Evolutionary conservation across 2,797 vertebrate species (phyloP).

Genomic region (Xerus rutilus): DNA sequence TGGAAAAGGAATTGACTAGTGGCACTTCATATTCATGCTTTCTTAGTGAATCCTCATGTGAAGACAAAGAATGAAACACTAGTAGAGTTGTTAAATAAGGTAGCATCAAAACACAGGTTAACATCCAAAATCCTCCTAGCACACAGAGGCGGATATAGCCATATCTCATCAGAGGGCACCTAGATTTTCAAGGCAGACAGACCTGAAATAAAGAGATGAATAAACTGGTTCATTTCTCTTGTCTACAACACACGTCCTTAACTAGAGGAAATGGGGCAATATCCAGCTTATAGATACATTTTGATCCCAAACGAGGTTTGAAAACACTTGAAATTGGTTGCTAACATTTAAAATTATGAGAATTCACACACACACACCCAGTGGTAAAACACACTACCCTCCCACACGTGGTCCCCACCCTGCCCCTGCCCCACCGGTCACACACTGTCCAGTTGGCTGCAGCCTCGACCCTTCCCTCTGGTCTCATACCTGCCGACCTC

Average conservation of each 20-base stretch:
- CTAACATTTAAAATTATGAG: conserved; percentile 15
- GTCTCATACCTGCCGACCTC: not conserved
- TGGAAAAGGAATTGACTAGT: not conserved
- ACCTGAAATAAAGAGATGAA: not conserved
- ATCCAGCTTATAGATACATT: not conserved
- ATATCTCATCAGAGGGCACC: not conserved
- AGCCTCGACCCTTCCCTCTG: not conserved
- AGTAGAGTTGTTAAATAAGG: not conserved
- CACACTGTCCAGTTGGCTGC: not conserved
- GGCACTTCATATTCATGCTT: not conserved
- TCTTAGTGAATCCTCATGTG: conserved; percentile 11
- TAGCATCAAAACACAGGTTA: not conserved
- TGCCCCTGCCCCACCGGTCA: not conserved
- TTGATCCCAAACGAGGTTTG: not conserved
- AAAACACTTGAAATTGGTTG: not conserved
- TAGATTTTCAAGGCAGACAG: not conserved
- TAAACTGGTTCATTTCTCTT: not conserved
- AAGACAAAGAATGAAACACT: conserved; percentile 54
- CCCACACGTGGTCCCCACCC: not conserved
- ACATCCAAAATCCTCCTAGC: not conserved
- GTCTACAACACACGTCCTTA: not conserved
- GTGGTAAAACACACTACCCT: not conserved
- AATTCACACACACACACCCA: not conserved
- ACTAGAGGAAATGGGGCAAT: not conserved
- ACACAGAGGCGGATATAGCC: not conserved